Conservation (phyloP, 1,140 invertebrate genomes). For the Drosophila ohnishii region DNA sequence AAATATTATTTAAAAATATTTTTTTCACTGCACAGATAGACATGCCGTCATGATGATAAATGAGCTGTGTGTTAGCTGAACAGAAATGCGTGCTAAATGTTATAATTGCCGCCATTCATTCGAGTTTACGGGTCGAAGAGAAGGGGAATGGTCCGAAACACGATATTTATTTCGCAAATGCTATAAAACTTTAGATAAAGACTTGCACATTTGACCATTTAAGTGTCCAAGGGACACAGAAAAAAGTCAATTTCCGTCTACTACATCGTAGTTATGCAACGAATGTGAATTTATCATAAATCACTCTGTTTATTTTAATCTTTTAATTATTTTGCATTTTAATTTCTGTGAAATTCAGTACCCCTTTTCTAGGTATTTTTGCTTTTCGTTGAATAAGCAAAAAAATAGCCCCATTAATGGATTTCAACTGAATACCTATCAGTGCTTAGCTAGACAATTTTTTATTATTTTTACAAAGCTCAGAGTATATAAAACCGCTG, state of each 20-base stretch:
- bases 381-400: background rate
- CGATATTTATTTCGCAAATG: conserved; percentile 9
- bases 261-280: background rate
- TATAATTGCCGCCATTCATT: conserved; percentile 74
- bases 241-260: background rate
- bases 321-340: background rate
- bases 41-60: conserved; percentile 59
- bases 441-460: background rate
- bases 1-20: background rate
- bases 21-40: conserved; percentile 14
- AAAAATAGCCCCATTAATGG: background rate
- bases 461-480: background rate
- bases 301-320: too few species aligned
- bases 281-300: background rate
- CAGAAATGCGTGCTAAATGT: conserved; percentile 72
- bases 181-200: background rate
- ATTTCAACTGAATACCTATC: background rate
- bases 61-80: conserved; percentile 38
- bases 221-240: background rate
- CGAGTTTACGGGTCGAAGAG: conserved; percentile 21
- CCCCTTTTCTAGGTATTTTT: background rate
- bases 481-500: background rate
- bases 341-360: background rate
- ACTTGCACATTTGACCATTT: background rate
- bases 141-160: conserved; percentile 35